These are phyloP conservation scores for Argyra leucocephala DNA, from an alignment of 2,888 invertebrate species.

Conservation along the genomic window DNA sequence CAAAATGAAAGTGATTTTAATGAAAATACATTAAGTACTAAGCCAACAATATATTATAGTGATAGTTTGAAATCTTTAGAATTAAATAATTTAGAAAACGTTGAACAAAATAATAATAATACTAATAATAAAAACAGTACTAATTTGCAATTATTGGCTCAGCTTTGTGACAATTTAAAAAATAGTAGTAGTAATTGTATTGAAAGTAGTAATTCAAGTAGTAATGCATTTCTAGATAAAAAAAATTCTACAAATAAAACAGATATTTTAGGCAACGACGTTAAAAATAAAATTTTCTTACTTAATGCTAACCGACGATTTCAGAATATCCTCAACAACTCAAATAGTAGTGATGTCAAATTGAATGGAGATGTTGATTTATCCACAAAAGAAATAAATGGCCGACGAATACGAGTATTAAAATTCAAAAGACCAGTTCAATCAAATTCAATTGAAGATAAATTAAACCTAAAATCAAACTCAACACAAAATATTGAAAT, in stretches of 20 bases:
- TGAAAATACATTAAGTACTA: conserved; percentile 25
- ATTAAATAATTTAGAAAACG: neutral
- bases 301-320: conserved; percentile 42
- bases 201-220: neutral
- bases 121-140: neutral
- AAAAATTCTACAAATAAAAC: neutral
- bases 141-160: neutral
- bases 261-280: neutral
- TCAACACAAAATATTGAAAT: neutral
- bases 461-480: neutral
- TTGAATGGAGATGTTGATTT: conserved; percentile 7
- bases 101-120: neutral
- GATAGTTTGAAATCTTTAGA: neutral
- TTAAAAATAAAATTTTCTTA: neutral
- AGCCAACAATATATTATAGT: neutral
- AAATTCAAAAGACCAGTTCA: conserved; percentile 17
- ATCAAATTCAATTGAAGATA: neutral
- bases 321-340: conserved; percentile 33
- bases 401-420: conserved; percentile 16
- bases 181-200: neutral
- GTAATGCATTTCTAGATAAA: neutral
- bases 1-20: conserved; percentile 21
- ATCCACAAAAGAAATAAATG: neutral
- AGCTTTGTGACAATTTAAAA: neutral
- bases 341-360: conserved; percentile 20